A percentile compares a stretch with the other conserved stretches of the same genome.
phyloP scores from a whole-genome alignment of 2,888 invertebrate species.

The Nudaria mundana region DNA sequence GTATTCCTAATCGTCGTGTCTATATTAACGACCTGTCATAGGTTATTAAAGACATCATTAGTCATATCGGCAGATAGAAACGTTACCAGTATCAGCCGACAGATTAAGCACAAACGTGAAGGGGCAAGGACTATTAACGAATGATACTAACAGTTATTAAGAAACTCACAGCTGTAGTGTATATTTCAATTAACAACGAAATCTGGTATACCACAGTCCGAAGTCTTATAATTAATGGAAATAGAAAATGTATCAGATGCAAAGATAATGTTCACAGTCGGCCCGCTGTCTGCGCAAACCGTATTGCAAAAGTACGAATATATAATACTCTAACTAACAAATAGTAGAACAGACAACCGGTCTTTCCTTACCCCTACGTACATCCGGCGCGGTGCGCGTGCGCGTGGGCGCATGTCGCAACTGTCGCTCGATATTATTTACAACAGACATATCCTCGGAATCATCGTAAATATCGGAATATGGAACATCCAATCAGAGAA shows the following conservation, averaged over 20 bases:
- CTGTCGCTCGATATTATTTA: conserved; percentile 69
- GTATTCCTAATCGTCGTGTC: conserved; percentile 10
- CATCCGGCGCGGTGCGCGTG: conserved; percentile 66
- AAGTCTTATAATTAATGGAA: conserved; percentile 74
- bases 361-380: conserved; percentile 74
- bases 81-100: conserved; percentile 46
- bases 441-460: conserved; percentile 52
- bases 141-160: conserved; percentile 64
- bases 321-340: conserved; percentile 39
- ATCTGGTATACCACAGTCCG: conserved; percentile 45
- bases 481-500: conserved; percentile 48
- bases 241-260: conserved; percentile 72
- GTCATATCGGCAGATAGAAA: conserved; percentile 55
- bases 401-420: conserved; percentile 67
- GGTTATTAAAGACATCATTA: conserved; percentile 49
- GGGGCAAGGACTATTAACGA: conserved; percentile 59
- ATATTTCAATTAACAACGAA: conserved; percentile 63
- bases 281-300: conserved; percentile 68
- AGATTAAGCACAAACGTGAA: conserved; percentile 51
- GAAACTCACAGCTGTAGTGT: conserved; percentile 63
- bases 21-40: conserved; percentile 33
- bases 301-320: conserved; percentile 65
- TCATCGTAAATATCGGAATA: conserved; percentile 44
- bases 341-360: conserved; percentile 61
- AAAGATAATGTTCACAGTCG: conserved; percentile 67